Percentiles rank a stretch among this genome's conserved stretches.
Evolutionary conservation across 2,113 vertebrate genomes (phyloP).

Genomic region (Silurus asotus): DNA sequence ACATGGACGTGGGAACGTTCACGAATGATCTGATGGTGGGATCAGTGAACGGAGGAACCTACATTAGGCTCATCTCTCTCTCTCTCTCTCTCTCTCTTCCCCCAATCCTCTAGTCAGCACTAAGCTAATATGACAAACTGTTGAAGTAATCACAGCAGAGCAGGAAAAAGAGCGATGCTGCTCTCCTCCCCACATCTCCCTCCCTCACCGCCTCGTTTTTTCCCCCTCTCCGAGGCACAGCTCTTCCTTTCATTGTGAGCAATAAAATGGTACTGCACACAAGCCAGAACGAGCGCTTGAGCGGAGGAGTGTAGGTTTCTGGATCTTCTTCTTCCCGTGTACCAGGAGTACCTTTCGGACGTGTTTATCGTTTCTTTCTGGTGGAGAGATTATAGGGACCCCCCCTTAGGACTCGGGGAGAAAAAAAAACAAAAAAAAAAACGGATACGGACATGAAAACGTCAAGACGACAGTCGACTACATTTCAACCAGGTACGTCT

Average conservation of each 20-base stretch:
- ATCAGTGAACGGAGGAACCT: background rate
- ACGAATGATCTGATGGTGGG: background rate
- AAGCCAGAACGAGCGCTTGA: background rate
- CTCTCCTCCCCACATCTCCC: constrained; percentile 37
- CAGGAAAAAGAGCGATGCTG: background rate
- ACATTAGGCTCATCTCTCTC: background rate
- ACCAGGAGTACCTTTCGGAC: background rate
- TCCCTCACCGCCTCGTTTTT: constrained; percentile 17
- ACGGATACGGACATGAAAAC: constrained; percentile 6
- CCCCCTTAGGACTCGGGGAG: background rate
- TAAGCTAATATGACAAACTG: constrained; percentile 68
- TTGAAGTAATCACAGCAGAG: constrained; percentile 58
- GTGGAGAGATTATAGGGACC: constrained; percentile 11
- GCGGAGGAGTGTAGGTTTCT: background rate
- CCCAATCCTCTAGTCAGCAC: constrained; percentile 54
- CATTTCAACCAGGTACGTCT: constrained; percentile 43
- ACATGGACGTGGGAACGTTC: background rate
- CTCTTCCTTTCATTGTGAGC: constrained; percentile 45
- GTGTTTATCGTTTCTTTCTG: background rate
- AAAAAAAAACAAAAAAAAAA: background rate
- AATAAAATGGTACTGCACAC: constrained; percentile 39
- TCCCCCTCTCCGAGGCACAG: constrained; percentile 23
- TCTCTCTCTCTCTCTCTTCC: background rate
- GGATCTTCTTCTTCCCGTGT: background rate
- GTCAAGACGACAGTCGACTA: background rate